Evolutionary conservation across 2,113 vertebrate genomes (phyloP).

Genomic region (Pan paniscus): DNA sequence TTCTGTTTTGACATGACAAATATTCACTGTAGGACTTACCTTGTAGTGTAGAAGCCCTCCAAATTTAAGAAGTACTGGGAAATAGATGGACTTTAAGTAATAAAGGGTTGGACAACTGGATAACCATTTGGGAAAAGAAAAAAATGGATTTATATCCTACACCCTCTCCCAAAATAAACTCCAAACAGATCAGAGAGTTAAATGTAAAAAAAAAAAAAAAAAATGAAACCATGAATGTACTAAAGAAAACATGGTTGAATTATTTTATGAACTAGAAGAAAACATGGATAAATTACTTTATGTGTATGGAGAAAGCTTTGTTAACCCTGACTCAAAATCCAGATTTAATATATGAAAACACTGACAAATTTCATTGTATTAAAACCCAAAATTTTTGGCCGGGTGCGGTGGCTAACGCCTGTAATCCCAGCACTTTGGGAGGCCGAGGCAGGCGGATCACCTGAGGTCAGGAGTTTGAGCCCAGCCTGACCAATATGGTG

Average conservation of each 20-base stretch:
- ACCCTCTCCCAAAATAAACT: conserved; percentile 1
- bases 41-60: not conserved
- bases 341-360: not conserved
- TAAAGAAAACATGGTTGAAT: not conserved
- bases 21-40: not conserved
- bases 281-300: not conserved
- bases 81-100: not conserved
- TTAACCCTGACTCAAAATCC: not conserved
- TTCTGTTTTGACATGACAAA: not conserved
- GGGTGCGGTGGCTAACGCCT: too few species aligned
- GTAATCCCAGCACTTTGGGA: too few species aligned
- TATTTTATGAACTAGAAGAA: not conserved
- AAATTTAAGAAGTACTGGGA: not conserved
- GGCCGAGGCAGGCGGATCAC: too few species aligned
- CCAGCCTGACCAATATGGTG: too few species aligned
- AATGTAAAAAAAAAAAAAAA: not conserved
- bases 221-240: not conserved
- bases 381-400: not conserved
- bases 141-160: not conserved
- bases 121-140: conserved; percentile 35
- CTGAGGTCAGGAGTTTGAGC: too few species aligned
- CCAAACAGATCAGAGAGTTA: conserved; percentile 24
- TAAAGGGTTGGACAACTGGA: not conserved
- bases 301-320: not conserved
- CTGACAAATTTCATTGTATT: not conserved